These are phyloP conservation scores for Manacus vitellinus DNA, from an alignment of 2,113 vertebrate species.

Conservation along the genomic window DNA sequence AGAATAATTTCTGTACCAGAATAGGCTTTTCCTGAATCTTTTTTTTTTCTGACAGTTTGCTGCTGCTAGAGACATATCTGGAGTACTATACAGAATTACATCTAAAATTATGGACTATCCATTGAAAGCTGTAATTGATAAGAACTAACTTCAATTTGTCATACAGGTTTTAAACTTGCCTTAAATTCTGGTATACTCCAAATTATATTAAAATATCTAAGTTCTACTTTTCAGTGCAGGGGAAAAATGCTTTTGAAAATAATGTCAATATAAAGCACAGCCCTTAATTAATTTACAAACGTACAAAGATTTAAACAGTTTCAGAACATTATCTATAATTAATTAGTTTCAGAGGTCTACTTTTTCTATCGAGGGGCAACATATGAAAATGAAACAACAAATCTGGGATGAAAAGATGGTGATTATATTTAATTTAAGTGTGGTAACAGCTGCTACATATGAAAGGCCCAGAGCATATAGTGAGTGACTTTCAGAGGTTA, in stretches of 20 bases:
- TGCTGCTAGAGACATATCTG: not conserved
- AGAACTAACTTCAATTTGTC: not conserved
- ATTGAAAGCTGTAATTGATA: not conserved
- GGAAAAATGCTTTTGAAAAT: not conserved
- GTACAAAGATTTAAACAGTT: not conserved
- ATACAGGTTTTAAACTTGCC: rapidly evolving
- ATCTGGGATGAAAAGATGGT: not conserved
- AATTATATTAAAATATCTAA: not conserved
- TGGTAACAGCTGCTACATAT: not conserved
- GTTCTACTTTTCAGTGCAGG: not conserved
- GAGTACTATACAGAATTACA: not conserved
- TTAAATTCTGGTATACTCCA: not conserved
- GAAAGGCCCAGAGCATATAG: not conserved
- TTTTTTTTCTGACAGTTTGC: not conserved
- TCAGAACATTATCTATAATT: not conserved
- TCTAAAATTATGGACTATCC: not conserved
- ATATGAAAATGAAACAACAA: not conserved
- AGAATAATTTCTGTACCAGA: not conserved
- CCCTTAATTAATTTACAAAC: not conserved
- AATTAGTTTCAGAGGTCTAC: not conserved
- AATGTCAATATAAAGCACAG: not conserved
- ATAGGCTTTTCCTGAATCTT: rapidly evolving
- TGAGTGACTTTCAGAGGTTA: not conserved
- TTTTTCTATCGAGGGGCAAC: not conserved
- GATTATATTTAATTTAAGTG: not conserved